These are phyloP conservation scores for Tachysurus fulvidraco DNA, from an alignment of 2,113 vertebrate species.

Conservation along the genomic window DNA sequence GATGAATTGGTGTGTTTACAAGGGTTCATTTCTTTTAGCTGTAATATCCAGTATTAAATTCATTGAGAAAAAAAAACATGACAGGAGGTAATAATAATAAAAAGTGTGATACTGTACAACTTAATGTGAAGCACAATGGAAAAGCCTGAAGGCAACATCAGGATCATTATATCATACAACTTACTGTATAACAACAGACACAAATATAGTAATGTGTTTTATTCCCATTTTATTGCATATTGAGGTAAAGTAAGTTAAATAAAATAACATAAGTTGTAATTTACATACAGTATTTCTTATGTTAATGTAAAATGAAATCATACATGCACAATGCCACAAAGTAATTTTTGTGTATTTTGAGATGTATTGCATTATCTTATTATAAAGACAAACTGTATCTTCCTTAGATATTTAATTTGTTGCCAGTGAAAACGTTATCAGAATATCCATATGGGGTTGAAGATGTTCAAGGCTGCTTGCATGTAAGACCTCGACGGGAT, in stretches of 20 bases:
- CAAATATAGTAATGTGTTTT: background rate
- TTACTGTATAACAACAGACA: background rate
- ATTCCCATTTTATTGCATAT: background rate
- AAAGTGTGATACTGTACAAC: background rate
- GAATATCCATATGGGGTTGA: conserved; percentile 39
- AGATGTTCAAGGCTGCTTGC: conserved; percentile 54
- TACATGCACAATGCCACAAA: background rate
- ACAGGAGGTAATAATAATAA: too few relatives aligned
- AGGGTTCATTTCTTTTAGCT: too few relatives aligned
- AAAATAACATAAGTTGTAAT: background rate
- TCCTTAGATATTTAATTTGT: conserved; percentile 64
- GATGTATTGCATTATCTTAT: background rate
- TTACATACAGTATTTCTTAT: background rate
- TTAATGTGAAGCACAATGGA: background rate
- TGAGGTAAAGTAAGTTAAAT: background rate
- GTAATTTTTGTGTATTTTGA: background rate
- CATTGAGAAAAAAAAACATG: too few relatives aligned
- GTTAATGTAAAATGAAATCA: background rate
- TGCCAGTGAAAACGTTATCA: conserved; percentile 49
- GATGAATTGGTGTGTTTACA: too few relatives aligned
- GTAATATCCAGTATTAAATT: too few relatives aligned
- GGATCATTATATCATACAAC: too few relatives aligned
- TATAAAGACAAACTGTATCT: background rate
- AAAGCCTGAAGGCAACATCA: background rate
- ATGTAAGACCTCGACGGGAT: conserved; percentile 59